Conservation (phyloP, 2,113 vertebrate species). For the Lamprologus speciosus region DNA sequence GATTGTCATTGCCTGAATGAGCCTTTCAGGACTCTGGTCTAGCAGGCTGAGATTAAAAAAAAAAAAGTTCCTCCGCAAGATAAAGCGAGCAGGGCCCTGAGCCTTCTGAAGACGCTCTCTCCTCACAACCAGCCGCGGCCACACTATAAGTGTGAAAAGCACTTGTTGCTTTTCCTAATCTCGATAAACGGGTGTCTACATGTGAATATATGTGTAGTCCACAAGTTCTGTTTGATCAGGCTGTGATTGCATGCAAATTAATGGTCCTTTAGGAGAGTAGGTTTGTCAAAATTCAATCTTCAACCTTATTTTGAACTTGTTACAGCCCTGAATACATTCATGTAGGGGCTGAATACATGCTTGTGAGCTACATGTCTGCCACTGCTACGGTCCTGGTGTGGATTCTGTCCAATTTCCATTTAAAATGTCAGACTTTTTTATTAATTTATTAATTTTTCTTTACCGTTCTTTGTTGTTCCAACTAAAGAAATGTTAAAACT, state of each 20-base stretch:
- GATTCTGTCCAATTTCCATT: not conserved
- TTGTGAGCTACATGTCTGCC: not conserved
- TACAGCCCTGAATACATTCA: not conserved
- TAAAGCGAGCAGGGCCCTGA: slow-evolving; percentile 35
- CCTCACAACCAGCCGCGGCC: slow-evolving; percentile 32
- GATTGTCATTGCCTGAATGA: slow-evolving; percentile 71
- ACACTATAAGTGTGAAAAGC: slow-evolving; percentile 3
- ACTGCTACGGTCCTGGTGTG: not conserved
- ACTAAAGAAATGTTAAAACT: not conserved
- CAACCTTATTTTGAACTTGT: not conserved
- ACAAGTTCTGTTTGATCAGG: not conserved
- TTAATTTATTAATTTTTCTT: not conserved
- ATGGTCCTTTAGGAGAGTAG: not conserved
- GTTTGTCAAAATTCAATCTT: not conserved
- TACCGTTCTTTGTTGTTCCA: not conserved
- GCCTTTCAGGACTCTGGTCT: slow-evolving; percentile 59
- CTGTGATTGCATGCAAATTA: not conserved
- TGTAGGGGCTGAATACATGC: not conserved
- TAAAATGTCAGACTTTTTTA: not conserved
- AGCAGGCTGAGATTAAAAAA: slow-evolving; percentile 37
- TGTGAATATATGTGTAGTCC: not conserved
- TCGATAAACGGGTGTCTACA: not conserved
- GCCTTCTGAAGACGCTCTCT: slow-evolving; percentile 37
- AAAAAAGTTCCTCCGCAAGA: slow-evolving; percentile 50
- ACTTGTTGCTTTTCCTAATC: not conserved